A percentile compares a stretch with the other conserved stretches of the same genome.
These are phyloP conservation scores for Kuschelorhynchus macadamiae DNA, from an alignment of 2,888 invertebrate genomes.

Conservation along the genomic window DNA sequence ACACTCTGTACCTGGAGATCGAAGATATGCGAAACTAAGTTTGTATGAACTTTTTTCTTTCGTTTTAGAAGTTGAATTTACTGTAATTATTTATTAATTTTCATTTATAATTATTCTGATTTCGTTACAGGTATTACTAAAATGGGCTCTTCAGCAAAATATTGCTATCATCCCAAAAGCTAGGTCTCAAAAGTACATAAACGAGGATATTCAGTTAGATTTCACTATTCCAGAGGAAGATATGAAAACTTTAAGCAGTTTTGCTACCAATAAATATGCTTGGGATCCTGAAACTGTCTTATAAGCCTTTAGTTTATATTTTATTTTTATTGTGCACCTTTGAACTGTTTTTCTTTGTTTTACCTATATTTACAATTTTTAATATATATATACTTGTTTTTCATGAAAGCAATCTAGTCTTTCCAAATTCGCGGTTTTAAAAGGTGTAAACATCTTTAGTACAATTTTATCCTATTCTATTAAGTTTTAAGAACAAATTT, in stretches of 20 bases:
- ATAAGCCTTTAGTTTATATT: conserved; percentile 68
- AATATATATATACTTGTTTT: too few relatives aligned
- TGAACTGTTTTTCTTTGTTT: too few relatives aligned
- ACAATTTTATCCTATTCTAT: too few relatives aligned
- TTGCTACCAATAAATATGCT: conserved; percentile 68
- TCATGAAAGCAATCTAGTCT: too few relatives aligned
- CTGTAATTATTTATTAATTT: conserved; percentile 48
- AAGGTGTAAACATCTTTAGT: too few relatives aligned
- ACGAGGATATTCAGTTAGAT: conserved; percentile 73
- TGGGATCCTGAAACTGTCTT: conserved; percentile 73
- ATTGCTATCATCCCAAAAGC: conserved; percentile 81
- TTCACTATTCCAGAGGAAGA: conserved; percentile 73
- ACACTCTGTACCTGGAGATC: too few relatives aligned
- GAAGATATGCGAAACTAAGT: neutral
- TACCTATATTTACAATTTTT: too few relatives aligned
- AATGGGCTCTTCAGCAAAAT: conserved; percentile 83
- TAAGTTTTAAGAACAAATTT: too few relatives aligned
- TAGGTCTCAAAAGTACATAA: conserved; percentile 71
- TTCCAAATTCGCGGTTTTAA: too few relatives aligned
- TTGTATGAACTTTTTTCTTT: too few relatives aligned
- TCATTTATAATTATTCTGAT: neutral
- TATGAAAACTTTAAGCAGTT: conserved; percentile 68
- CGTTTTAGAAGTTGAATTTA: too few relatives aligned
- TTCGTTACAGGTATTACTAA: conserved; percentile 72
- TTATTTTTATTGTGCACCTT: conserved; percentile 67